Percentiles rank a stretch among this genome's conserved stretches.
Conservation (phyloP, 1,140 invertebrate species). For the Pinna nobilis region DNA sequence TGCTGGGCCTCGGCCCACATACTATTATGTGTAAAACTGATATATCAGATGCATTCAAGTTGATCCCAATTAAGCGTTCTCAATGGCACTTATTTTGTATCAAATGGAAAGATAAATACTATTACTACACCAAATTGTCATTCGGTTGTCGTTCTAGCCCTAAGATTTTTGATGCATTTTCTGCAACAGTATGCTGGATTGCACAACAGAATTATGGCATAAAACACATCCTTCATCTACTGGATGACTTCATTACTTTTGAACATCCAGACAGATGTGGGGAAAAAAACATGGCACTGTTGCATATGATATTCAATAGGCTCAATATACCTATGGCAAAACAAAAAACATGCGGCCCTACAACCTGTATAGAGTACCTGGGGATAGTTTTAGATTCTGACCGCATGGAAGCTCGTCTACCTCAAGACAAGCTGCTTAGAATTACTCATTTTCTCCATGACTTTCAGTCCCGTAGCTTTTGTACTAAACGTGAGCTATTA, state of each 20-base stretch:
- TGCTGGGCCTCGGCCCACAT: not conserved
- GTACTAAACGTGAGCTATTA: slow-evolving; percentile 30
- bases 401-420: slow-evolving; percentile 22
- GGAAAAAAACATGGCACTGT: slow-evolving; percentile 9
- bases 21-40: not conserved
- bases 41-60: not conserved
- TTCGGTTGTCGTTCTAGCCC: slow-evolving; percentile 29
- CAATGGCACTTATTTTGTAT: slow-evolving; percentile 15
- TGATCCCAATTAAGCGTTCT: slow-evolving; percentile 18
- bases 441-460: not conserved
- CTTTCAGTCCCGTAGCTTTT: slow-evolving; percentile 3
- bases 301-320: slow-evolving; percentile 16
- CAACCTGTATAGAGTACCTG: slow-evolving; percentile 15
- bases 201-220: slow-evolving; percentile 20
- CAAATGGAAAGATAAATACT: slow-evolving; percentile 15
- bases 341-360: slow-evolving; percentile 14
- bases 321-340: slow-evolving; percentile 16
- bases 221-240: slow-evolving; percentile 16
- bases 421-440: slow-evolving; percentile 1
- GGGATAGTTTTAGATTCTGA: slow-evolving; percentile 19
- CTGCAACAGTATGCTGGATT: slow-evolving; percentile 17
- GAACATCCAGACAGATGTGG: not conserved
- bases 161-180: slow-evolving; percentile 15
- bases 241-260: slow-evolving; percentile 36
- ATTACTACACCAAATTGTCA: slow-evolving; percentile 1